Percentiles rank a stretch among this genome's conserved stretches.
These are phyloP conservation scores for Axinella damicornis DNA, from an alignment of 37 sponge, comb jelly and placozoan species.

Conservation along the genomic window DNA sequence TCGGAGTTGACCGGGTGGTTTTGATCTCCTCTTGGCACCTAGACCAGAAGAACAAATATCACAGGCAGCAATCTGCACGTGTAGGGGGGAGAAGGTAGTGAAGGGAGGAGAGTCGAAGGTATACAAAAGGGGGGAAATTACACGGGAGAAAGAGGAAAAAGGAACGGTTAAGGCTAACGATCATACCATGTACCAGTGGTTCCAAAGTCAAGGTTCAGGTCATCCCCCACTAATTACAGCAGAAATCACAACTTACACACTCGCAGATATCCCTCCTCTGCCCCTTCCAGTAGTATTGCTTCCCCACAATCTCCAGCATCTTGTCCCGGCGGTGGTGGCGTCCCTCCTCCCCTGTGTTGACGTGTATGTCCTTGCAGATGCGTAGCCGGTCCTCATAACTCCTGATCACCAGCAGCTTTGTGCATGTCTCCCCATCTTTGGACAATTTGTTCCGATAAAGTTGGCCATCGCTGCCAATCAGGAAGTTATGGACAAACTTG, in stretches of 20 bases:
- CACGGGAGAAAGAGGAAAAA: too few relatives aligned
- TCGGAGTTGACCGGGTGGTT: conserved; percentile 26
- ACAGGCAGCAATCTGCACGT: conserved; percentile 36
- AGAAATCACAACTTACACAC: too few relatives aligned
- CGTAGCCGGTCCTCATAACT: conserved; percentile 39
- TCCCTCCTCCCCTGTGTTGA: conserved; percentile 8
- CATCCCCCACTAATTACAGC: too few relatives aligned
- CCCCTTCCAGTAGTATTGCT: conserved; percentile 53
- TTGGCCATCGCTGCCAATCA: conserved; percentile 11
- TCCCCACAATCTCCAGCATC: conserved; percentile 43
- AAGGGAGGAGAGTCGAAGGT: too few relatives aligned
- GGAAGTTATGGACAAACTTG: conserved; percentile 15
- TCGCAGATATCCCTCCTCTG: conserved; percentile 44
- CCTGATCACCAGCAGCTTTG: conserved; percentile 24
- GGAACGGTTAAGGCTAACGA: too few relatives aligned
- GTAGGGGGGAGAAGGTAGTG: too few relatives aligned
- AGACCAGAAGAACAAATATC: conserved; percentile 28
- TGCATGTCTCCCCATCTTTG: background rate
- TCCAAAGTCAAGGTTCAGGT: too few relatives aligned
- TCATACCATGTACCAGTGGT: too few relatives aligned
- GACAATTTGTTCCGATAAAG: conserved; percentile 4
- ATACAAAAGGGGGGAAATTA: too few relatives aligned
- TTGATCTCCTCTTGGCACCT: conserved; percentile 20
- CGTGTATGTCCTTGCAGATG: conserved; percentile 35
- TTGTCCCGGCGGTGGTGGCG: conserved; percentile 48